Evolutionary conservation across 2,113 vertebrate genomes (phyloP).

Genomic region (Pica pica): DNA sequence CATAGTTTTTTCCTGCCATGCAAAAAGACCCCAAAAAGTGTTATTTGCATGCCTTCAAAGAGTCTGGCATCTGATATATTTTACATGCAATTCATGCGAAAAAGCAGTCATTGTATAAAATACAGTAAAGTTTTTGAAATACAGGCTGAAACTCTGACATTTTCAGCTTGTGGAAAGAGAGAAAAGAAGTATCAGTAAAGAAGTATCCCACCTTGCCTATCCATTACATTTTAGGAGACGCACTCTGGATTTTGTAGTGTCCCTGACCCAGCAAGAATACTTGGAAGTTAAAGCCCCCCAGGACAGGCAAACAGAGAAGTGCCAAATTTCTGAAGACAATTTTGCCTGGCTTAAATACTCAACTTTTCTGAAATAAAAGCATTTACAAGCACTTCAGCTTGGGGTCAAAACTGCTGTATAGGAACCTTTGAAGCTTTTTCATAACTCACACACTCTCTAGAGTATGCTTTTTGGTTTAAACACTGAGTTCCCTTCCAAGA

Average conservation of each 20-base stretch:
- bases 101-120: neutral
- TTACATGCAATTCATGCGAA: neutral
- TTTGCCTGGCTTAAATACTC: neutral
- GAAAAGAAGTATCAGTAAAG: neutral
- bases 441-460: neutral
- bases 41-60: neutral
- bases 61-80: neutral
- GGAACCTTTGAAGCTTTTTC: neutral
- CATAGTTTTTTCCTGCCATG: neutral
- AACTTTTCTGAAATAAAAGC: neutral
- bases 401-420: neutral
- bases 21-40: neutral
- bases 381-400: neutral
- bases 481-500: neutral
- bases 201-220: neutral
- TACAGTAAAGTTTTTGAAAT: neutral
- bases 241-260: neutral
- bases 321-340: neutral
- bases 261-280: neutral
- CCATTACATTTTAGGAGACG: neutral
- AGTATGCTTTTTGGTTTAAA: neutral
- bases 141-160: neutral
- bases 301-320: neutral
- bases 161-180: neutral
- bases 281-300: neutral